Evolutionary conservation across 2,113 vertebrate species (phyloP).

Genomic region (Strix aluco): DNA sequence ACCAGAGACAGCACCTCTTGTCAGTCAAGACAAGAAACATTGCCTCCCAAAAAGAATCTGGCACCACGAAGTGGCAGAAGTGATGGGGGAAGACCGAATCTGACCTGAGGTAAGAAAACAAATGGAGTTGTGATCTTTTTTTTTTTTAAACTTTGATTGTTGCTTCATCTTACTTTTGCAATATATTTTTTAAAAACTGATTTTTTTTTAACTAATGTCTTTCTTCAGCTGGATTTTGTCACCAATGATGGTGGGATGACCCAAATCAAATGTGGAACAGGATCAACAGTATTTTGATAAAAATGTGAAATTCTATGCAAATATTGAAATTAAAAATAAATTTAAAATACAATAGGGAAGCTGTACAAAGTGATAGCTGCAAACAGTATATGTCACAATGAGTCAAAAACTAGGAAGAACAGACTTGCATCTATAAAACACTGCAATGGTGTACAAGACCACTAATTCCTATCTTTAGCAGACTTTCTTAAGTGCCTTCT

Average conservation of each 20-base stretch:
- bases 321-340: not conserved
- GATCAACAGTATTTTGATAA: not conserved
- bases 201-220: not conserved
- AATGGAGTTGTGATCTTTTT: not conserved
- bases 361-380: not conserved
- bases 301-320: not conserved
- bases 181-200: not conserved
- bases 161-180: not conserved
- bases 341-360: not conserved
- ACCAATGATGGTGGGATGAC: not conserved
- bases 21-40: constrained; percentile 68
- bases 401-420: not conserved
- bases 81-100: constrained; percentile 52
- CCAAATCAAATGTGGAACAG: not conserved
- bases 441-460: not conserved
- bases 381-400: not conserved
- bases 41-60: constrained; percentile 64
- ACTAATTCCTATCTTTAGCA: not conserved
- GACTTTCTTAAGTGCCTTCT: not conserved
- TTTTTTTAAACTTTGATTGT: not conserved
- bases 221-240: not conserved
- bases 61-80: constrained; percentile 52
- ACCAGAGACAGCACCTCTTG: constrained; percentile 69
- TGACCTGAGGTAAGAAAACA: constrained; percentile 46
- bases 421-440: not conserved